These are phyloP conservation scores for Chrysochloris asiatica DNA, from an alignment of 2,113 vertebrate species.

Conservation along the genomic window DNA sequence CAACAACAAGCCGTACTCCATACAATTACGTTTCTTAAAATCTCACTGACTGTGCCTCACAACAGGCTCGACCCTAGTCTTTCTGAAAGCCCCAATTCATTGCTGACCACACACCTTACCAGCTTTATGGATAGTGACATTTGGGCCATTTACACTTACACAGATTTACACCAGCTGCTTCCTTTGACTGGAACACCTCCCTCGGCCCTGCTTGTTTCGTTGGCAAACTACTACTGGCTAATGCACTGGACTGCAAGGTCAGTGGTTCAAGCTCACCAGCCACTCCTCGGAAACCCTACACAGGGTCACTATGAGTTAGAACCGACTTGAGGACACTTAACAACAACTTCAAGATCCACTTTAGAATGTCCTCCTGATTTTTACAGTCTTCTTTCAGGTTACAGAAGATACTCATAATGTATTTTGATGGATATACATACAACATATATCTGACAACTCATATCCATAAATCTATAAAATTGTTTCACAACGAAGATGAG, in stretches of 20 bases:
- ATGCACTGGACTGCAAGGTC: too few relatives aligned
- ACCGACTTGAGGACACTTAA: too few relatives aligned
- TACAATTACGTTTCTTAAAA: neutral
- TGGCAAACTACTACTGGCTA: too few relatives aligned
- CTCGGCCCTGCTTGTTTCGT: neutral
- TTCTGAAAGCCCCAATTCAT: neutral
- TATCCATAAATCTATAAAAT: neutral
- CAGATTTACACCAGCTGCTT: neutral
- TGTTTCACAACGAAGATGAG: neutral
- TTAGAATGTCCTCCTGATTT: neutral
- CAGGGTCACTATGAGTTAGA: too few relatives aligned
- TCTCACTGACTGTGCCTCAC: neutral
- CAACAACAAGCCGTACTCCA: neutral
- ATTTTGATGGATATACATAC: neutral
- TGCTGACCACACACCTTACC: neutral
- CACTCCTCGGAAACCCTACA: too few relatives aligned
- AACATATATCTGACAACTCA: neutral
- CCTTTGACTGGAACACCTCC: neutral
- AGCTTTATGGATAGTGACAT: neutral
- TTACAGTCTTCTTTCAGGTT: neutral
- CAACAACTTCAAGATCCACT: too few relatives aligned
- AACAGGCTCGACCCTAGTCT: neutral
- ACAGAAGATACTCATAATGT: neutral
- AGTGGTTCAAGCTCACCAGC: too few relatives aligned
- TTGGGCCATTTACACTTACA: neutral